These are phyloP conservation scores for Caenorhabditis sp. DNA, from an alignment of 2,888 invertebrate species.

Conservation along the genomic window DNA sequence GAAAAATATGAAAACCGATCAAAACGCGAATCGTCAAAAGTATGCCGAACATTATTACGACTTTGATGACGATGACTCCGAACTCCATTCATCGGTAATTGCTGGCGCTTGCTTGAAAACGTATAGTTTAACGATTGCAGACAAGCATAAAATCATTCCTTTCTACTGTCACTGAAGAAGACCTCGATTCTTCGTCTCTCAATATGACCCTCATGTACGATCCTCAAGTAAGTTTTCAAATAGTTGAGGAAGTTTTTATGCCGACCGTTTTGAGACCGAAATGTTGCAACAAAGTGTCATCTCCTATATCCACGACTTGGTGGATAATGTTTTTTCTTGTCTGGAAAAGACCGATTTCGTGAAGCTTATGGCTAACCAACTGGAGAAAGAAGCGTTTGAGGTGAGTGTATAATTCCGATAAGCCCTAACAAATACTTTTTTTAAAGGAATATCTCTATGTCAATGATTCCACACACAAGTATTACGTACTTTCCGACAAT, in stretches of 20 bases:
- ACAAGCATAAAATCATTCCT: slow-evolving; percentile 16
- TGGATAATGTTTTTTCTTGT: slow-evolving; percentile 38
- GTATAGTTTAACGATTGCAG: slow-evolving; percentile 8
- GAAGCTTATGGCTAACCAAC: not conserved
- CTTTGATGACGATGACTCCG: slow-evolving; percentile 35
- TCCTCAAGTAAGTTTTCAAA: slow-evolving; percentile 6
- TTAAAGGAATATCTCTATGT: slow-evolving; percentile 28
- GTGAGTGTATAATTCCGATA: not conserved
- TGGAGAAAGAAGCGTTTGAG: not conserved
- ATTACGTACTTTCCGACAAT: slow-evolving; percentile 21
- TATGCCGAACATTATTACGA: slow-evolving; percentile 35
- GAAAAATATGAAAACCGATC: slow-evolving; percentile 33
- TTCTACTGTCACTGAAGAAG: slow-evolving; percentile 39
- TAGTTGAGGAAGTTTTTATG: not conserved
- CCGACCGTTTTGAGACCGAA: not conserved
- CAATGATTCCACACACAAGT: slow-evolving; percentile 3
- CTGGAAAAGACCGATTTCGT: slow-evolving; percentile 17
- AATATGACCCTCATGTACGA: slow-evolving; percentile 13
- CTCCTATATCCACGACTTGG: slow-evolving; percentile 32
- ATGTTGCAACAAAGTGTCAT: slow-evolving; percentile 28
- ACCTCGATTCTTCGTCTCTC: slow-evolving; percentile 6
- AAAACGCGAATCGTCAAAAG: slow-evolving; percentile 32
- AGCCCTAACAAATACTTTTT: not conserved
- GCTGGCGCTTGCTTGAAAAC: not conserved
- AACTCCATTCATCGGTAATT: slow-evolving; percentile 28